phyloP scores from a whole-genome alignment of 2,888 invertebrate species.

The Pheosia tremula region DNA sequence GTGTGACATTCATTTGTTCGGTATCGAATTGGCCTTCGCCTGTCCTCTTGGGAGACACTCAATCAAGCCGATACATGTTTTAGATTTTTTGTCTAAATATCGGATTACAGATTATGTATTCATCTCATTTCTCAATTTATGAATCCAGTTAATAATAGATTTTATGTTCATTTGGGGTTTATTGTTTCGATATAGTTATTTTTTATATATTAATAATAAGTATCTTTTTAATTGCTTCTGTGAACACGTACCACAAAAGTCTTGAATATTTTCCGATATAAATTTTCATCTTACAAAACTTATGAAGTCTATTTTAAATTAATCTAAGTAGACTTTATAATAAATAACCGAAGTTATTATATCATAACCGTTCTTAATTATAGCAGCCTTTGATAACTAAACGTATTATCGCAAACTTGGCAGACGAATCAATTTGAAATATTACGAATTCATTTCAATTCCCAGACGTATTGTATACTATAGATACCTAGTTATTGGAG shows the following conservation, averaged over 20 bases:
- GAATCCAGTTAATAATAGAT: too few species aligned
- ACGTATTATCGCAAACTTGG: background rate
- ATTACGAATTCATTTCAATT: background rate
- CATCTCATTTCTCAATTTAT: too few species aligned
- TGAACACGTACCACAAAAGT: too few species aligned
- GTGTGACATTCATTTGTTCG: slow-evolving; percentile 26
- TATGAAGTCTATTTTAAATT: background rate
- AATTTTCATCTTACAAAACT: background rate
- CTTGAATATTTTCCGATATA: background rate
- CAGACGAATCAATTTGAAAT: background rate
- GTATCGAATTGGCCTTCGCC: slow-evolving; percentile 11
- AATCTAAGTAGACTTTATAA: background rate
- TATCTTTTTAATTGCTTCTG: too few species aligned
- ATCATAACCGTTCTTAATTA: background rate
- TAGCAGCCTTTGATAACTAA: background rate
- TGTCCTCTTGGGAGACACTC: slow-evolving; percentile 16
- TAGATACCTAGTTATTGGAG: background rate
- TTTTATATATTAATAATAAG: too few species aligned
- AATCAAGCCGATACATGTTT: slow-evolving; percentile 22
- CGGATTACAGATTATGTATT: too few species aligned
- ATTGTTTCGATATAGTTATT: too few species aligned
- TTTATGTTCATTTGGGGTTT: too few species aligned
- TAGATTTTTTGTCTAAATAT: background rate
- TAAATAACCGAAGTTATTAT: background rate
- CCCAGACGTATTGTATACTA: background rate